Percentiles rank a stretch among this genome's conserved stretches.
Evolutionary conservation across 2,888 invertebrate genomes (phyloP).

Genomic region (Drosophila helvetica): DNA sequence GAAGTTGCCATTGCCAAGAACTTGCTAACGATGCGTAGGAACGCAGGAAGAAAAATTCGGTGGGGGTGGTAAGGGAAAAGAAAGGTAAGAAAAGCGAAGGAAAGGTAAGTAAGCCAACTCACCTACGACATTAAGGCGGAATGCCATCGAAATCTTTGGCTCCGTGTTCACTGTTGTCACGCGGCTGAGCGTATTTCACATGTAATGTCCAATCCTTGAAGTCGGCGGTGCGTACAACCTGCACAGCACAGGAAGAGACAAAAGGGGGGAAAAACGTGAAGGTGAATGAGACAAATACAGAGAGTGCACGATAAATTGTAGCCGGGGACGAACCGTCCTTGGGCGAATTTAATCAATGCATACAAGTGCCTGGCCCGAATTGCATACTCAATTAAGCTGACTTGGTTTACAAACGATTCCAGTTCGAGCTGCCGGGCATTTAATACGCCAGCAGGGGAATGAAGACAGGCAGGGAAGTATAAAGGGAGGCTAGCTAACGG

Average conservation of each 20-base stretch:
- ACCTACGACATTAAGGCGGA: constrained; percentile 93
- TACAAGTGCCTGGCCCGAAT: constrained; percentile 58
- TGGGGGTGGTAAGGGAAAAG: not conserved
- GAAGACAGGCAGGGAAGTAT: not conserved
- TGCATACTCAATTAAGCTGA: constrained; percentile 76
- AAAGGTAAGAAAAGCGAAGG: constrained; percentile 2
- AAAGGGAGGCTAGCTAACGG: constrained; percentile 48
- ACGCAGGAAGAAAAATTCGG: not conserved
- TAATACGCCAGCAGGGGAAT: constrained; percentile 53
- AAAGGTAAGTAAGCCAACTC: constrained; percentile 55
- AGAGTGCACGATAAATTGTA: constrained; percentile 64
- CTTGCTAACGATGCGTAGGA: constrained; percentile 62
- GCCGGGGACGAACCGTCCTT: constrained; percentile 43
- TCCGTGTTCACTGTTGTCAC: constrained; percentile 92
- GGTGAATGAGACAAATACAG: constrained; percentile 8
- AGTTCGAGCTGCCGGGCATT: constrained; percentile 49
- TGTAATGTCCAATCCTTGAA: constrained; percentile 95
- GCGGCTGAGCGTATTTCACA: constrained; percentile 93
- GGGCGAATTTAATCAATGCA: constrained; percentile 76
- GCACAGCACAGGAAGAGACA: constrained; percentile 30
- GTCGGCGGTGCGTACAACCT: constrained; percentile 86
- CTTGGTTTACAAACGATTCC: constrained; percentile 62
- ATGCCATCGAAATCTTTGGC: constrained; percentile 94
- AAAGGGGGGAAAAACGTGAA: not conserved
- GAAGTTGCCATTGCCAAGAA: constrained; percentile 50